phyloP scores from a whole-genome alignment of 2,797 vertebrate genomes.

The Nyctibius grandis region DNA sequence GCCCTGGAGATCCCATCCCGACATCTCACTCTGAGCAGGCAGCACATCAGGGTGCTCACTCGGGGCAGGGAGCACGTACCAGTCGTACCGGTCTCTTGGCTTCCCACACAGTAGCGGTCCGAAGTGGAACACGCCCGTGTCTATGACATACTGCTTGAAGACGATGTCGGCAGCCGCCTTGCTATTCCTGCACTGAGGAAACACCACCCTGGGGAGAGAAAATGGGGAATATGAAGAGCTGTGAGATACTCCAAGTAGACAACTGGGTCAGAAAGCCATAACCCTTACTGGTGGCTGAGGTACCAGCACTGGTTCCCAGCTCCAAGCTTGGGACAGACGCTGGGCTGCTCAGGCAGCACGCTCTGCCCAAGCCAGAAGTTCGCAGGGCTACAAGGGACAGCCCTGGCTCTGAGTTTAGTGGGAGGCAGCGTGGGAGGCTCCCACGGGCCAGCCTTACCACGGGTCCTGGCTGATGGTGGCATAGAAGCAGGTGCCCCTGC shows the following conservation, averaged over 20 bases:
- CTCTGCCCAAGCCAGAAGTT: too few species aligned
- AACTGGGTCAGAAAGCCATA: too few species aligned
- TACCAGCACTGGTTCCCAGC: too few species aligned
- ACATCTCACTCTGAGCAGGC: not conserved
- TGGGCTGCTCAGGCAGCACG: too few species aligned
- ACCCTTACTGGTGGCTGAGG: too few species aligned
- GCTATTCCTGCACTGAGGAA: constrained; percentile 69
- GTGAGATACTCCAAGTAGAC: too few species aligned
- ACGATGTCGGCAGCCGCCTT: constrained; percentile 64
- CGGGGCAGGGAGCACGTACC: not conserved
- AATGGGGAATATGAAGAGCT: too few species aligned
- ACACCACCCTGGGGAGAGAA: too few species aligned
- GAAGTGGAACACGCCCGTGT: constrained; percentile 80
- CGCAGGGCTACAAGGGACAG: too few species aligned
- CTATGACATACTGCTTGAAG: constrained; percentile 80
- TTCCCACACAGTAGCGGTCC: constrained; percentile 93
- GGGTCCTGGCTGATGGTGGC: constrained; percentile 83
- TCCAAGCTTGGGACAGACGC: too few species aligned
- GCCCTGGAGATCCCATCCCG: not conserved
- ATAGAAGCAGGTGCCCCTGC: constrained; percentile 79
- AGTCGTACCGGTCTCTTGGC: constrained; percentile 89
- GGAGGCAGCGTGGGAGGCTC: not conserved
- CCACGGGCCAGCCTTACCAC: constrained; percentile 69
- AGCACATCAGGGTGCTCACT: not conserved
- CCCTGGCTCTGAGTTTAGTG: too few species aligned